Base-by-base conservation (phyloP, 2,888 invertebrate genomes). In the Mellilla xanthometata region DNA sequence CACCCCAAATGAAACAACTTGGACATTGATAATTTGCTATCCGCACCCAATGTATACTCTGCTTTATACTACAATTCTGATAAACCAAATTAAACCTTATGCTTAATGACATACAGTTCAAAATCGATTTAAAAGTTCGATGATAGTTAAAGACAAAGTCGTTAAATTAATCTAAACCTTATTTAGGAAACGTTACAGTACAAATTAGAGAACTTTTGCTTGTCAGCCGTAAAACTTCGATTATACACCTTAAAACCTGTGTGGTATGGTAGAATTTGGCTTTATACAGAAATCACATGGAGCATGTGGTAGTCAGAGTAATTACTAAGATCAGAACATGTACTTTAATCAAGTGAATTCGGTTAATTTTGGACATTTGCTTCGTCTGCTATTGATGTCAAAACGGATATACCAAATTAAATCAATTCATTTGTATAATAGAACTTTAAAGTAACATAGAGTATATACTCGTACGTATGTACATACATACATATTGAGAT, bases 1-100 rank as follows among this genome's bases (percentile, higher is more conserved):
- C 10, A 35, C 41, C 41, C 6, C 47, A 36, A 47, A 41, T 47
- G 47, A 47, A 47, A 41, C 36, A 36, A 41, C 47, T 47, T 24
- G 40, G 41, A 47, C 47, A 41, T 34, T 36, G 36, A 32, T 47
- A 47, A 47, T 47, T 41, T 36, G 24, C 38, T 41, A 15, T 29
- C 38, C 32, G 10, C 36, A 15, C n/a, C n/a, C 15, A 39, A 31
- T 35, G 39, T 46, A 32, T 27, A 31, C 27, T 31, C 11, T 9
- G 12, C 39, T 26, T 45, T n/a, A 39, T 34, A 15, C 13, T 33
- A 31, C 8, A 11, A 3, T 8, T 15, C 2, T 4, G 13, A 6
- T 7, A 19, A 2, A 2, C 12, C n/a, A 8, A n/a, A 13, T n/a
- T 30, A 7, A 28, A 34, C 45, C 28, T 29, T 39, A 44, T 5